These are phyloP conservation scores for Margaritifera margaritifera DNA, from an alignment of 2,888 invertebrate species.

Conservation along the genomic window DNA sequence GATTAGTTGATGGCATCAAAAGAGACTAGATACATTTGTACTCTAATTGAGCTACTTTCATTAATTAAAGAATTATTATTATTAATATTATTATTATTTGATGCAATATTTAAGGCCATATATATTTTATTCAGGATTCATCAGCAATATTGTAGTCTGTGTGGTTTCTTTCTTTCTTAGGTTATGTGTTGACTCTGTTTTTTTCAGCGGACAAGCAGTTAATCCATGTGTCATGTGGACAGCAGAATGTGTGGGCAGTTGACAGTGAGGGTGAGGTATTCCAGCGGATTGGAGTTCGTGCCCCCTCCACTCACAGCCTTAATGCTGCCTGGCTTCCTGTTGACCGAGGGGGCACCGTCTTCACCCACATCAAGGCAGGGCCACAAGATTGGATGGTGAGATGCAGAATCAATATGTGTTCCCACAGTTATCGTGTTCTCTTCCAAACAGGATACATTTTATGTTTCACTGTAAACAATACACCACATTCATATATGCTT, in stretches of 20 bases:
- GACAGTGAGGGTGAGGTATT: conserved; percentile 74
- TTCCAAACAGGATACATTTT: background rate
- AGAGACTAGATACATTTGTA: too few species aligned
- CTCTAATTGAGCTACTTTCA: too few species aligned
- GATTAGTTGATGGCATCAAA: too few species aligned
- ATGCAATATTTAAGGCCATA: too few species aligned
- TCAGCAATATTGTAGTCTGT: too few species aligned
- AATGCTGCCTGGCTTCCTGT: conserved; percentile 75
- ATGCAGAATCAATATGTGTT: background rate
- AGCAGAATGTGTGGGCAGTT: conserved; percentile 75
- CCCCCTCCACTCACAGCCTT: conserved; percentile 71
- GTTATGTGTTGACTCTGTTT: background rate
- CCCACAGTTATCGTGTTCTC: background rate
- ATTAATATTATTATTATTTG: too few species aligned
- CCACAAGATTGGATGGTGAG: conserved; percentile 67
- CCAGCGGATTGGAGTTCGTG: conserved; percentile 74
- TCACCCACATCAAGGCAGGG: conserved; percentile 64
- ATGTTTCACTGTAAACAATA: background rate
- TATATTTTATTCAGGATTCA: too few species aligned
- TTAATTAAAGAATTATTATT: too few species aligned
- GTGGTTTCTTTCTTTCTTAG: too few species aligned
- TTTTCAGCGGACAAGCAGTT: conserved; percentile 69
- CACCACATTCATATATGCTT: too few species aligned
- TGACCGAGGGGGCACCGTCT: conserved; percentile 63
- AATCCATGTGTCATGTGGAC: conserved; percentile 73